Evolutionary conservation across 2,797 vertebrate species (phyloP), one percentile per base, ranked within the genome.

Genomic region (Brachymystax lenok): DNA sequence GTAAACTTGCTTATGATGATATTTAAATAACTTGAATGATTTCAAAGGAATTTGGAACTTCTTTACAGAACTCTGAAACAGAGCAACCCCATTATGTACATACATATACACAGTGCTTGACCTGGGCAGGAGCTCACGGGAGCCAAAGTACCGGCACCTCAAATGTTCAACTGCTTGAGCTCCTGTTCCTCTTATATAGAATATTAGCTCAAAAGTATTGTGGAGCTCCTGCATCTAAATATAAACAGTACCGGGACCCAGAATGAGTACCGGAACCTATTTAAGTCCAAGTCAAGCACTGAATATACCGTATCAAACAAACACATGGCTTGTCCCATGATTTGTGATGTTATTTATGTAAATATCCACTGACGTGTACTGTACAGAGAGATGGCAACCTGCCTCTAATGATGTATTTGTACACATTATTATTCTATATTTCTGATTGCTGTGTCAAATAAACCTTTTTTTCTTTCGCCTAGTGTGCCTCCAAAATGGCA

Each of bases 11-110:
- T 77, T 69, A 74, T 59, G 40, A 46, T 46, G 66, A 76, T 59
- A 76, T 67, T 54, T 51, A 74, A 56, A 75, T 77, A 74, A 78
- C 75, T 73, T 80, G 75, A 82, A 84, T 76, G 74, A 89, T 84
- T 88, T 88, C 77, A 79, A 85, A 86, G 78, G 75, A 77, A 79
- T 87, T 82, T 85, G 80, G 84, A 86, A 83, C 56, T 40, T 79
- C 63, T 84, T 79, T 68, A 82, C 27, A 27, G 79, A 82, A 71
- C 79, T 87, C 85, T 87, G 85, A 85, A 85, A 61, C 82, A 80
- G 82, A 86, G 86, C 70, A 51, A 75, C 24, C 66, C 73, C 63
- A 33, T 35, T 24, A 27, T 84, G 83, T 87, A 79, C 28, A 83
- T 80, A 3, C 40, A 46, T 12, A 12, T 46, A 46, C 40, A 46